Base-by-base conservation (phyloP, 2,797 vertebrate species). In the Myotis myotis region DNA sequence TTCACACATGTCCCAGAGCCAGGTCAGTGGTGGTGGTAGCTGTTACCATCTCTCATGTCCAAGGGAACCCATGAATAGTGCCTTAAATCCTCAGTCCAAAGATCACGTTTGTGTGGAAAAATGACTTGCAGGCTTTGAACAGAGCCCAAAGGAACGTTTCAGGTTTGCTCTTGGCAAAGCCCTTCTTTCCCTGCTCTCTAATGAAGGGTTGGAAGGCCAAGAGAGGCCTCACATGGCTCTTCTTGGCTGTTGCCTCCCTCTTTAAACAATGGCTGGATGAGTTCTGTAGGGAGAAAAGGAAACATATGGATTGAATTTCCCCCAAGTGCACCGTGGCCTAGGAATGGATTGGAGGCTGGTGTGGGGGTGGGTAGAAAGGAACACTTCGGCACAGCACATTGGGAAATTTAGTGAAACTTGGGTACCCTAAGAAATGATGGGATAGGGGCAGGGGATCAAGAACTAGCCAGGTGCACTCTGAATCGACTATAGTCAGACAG, bases 231-330 rank as follows among this genome's bases (percentile, higher is more conserved):
- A 55, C 71, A 80, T 92, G 93, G 93, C 82, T 97, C 95, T 97
- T 95, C 85, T 97, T 96, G 97, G 97, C 97, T 3, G 44, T 93
- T 75, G 94, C 19, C 78, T 97, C 87, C 41, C 78, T 96, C 93
- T 96, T 97, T 97, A 96, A 97, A 97, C 96, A 96, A 96, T 96
- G 94, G 75, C 82, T 97, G 94, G 97, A 96, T 94, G 94, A 53
- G 0, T 86, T 96, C 85, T 95, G 90, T 91, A 93, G 82, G 92
- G 95, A 97, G 79, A 94, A 96, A 93, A 96, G 90, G 96, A 97
- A 97, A 96, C 97, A 97, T 96, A 96, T 96, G 97, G 96, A 93
- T 94, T 97, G 88, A 95, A 96, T 97, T 97, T 96, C 94, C 85
- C 89, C 86, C 55, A 91, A 97, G 68, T 85, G 68, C 87, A 74